Evolutionary conservation across 2,797 vertebrate species (phyloP), one percentile per base, ranked within the genome.

Genomic region (Rhinichthys osculus): DNA sequence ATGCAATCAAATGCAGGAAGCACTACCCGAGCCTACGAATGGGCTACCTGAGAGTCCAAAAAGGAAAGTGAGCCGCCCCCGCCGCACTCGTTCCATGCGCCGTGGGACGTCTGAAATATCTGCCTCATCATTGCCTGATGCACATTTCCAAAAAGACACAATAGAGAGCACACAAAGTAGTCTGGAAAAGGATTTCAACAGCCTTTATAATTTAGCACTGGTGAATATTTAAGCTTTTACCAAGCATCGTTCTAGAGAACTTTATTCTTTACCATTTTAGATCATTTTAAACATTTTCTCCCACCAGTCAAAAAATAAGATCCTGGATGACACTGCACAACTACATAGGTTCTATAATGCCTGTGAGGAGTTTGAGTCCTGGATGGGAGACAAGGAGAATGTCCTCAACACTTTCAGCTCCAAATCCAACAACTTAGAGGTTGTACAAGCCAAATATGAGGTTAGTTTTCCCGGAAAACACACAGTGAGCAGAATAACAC

Each of bases 321-420:
- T 69, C 74, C 90, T 98, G 90, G 96, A 97, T 88, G 97, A 97
- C 86, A 93, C 89, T 9, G 93, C 96, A 70, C 93, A 90, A 14
- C 94, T 98, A 23, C 96, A 96, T 84, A 94, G 90, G 0, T 98
- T 98, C 93, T 94, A 92, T 82, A 94, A 92, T 87, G 94, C 95
- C 85, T 98, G 97, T 1, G 90, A 94, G 88, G 97, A 97, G 90
- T 97, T 98, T 88, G 96, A 95, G 86, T 97, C 96, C 0, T 98
- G 97, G 98, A 95, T 98, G 94, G 94, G 95, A 69, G 95, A 97
- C 88, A 97, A 97, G 90, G 96, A 96, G 62, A 95, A 93, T 1
- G 79, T 97, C 86, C 95, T 98, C 73, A 92, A 90, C 59, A 93
- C 93, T 19, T 94, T 97, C 90, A 95, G 92, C 85, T 94, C 95